Evolutionary conservation across 64 coral and sea anemone species (phyloP).

Genomic region (Actinia tenebrosa): DNA sequence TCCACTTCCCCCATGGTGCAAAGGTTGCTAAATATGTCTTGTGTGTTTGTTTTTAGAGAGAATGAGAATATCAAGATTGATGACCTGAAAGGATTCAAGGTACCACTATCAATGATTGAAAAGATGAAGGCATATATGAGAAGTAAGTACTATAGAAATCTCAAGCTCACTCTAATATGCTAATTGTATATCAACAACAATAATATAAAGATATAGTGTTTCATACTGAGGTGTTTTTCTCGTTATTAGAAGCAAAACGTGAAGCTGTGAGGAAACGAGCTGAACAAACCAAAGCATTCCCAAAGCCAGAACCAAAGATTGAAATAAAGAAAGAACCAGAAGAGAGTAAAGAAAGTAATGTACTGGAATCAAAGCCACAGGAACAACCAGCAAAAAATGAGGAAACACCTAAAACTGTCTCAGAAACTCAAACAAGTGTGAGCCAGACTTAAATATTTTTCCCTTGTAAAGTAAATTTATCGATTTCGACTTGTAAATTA

Average conservation of each 20-base stretch:
- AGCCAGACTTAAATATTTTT: neutral
- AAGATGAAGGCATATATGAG: constrained; percentile 81
- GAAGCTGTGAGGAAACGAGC: constrained; percentile 5
- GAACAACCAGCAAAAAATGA: neutral
- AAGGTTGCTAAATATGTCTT: neutral
- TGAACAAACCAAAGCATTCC: neutral
- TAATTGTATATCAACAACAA: too few species aligned
- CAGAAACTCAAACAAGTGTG: neutral
- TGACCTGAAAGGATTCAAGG: constrained; percentile 58
- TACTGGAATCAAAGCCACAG: neutral
- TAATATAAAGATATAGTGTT: too few species aligned
- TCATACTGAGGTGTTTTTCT: neutral
- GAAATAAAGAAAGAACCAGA: neutral
- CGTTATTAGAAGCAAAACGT: constrained; percentile 11
- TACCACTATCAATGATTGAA: constrained; percentile 48
- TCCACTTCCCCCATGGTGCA: neutral
- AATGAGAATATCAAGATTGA: constrained; percentile 59
- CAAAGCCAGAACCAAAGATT: neutral
- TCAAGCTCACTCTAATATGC: too few species aligned
- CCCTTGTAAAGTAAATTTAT: neutral
- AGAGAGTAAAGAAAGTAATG: neutral
- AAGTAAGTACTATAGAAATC: constrained; percentile 40
- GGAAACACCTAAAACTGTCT: neutral
- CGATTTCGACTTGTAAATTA: neutral
- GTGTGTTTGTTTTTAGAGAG: constrained; percentile 25